phyloP scores from a whole-genome alignment of 2,113 vertebrate genomes.

The Atlantisia rogersi region DNA sequence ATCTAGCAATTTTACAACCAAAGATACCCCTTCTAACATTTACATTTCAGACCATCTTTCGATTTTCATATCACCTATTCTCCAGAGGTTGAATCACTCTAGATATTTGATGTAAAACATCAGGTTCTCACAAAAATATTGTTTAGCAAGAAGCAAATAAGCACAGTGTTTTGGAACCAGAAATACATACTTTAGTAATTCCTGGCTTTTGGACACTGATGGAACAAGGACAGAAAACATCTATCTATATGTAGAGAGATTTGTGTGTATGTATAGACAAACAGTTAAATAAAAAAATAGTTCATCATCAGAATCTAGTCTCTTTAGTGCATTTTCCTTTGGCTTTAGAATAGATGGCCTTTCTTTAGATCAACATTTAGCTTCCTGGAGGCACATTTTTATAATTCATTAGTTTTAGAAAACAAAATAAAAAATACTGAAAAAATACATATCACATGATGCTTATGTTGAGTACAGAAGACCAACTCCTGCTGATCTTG shows the following conservation, averaged over 20 bases:
- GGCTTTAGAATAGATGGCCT: not conserved
- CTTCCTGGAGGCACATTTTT: slow-evolving; percentile 24
- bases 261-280: not conserved
- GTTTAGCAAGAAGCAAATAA: not conserved
- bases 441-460: not conserved
- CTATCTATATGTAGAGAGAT: not conserved
- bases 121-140: not conserved
- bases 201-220: not conserved
- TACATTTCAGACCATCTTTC: not conserved
- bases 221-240: not conserved
- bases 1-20: not conserved
- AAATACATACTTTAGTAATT: not conserved
- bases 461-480: not conserved
- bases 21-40: not conserved
- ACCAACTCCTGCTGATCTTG: not conserved
- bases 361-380: not conserved
- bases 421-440: slow-evolving; percentile 2
- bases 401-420: slow-evolving; percentile 33
- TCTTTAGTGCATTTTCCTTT: not conserved
- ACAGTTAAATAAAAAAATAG: not conserved
- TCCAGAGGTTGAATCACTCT: not conserved
- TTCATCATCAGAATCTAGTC: not conserved
- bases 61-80: not conserved
- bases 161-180: not conserved
- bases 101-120: not conserved